Percentiles rank a stretch among this genome's conserved stretches.
These are phyloP conservation scores for Brassicogethes aeneus DNA, from an alignment of 2,888 invertebrate species.

Conservation along the genomic window DNA sequence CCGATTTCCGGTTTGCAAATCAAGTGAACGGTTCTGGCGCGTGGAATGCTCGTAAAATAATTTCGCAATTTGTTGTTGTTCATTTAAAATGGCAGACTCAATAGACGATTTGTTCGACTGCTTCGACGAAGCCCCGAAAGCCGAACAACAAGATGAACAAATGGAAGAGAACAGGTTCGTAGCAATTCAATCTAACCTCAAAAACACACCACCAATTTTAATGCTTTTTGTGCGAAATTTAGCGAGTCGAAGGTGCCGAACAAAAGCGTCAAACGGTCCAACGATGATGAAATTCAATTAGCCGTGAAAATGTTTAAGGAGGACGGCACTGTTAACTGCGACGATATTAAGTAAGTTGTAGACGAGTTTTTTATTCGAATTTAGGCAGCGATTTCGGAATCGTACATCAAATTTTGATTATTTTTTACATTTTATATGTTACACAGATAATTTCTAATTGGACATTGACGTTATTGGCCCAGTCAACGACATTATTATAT, in stretches of 20 bases:
- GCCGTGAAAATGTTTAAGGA: constrained; percentile 28
- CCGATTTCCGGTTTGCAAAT: no score
- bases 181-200: constrained; percentile 23
- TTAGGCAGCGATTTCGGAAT: no score
- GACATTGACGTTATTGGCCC: no score
- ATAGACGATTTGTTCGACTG: constrained; percentile 40
- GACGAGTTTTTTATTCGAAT: constrained; percentile 2
- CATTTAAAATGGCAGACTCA: constrained; percentile 35
- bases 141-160: constrained; percentile 13
- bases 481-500: no score
- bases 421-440: no score
- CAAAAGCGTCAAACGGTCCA: constrained; percentile 27
- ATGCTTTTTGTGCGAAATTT: constrained; percentile 5
- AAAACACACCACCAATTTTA: constrained; percentile 17
- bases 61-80: no score
- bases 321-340: constrained; percentile 29
- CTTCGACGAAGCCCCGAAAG: constrained; percentile 29
- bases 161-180: constrained; percentile 20
- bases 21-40: constrained; percentile 16
- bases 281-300: constrained; percentile 22
- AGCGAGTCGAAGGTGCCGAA: constrained; percentile 19
- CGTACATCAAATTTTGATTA: no score
- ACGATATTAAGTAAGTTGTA: constrained; percentile 36
- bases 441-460: no score
- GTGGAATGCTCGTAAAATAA: constrained; percentile 11